Percentiles rank a stretch among this genome's conserved stretches.
phyloP scores from a whole-genome alignment of 2,888 invertebrate species.

The Chrysolina americana region DNA sequence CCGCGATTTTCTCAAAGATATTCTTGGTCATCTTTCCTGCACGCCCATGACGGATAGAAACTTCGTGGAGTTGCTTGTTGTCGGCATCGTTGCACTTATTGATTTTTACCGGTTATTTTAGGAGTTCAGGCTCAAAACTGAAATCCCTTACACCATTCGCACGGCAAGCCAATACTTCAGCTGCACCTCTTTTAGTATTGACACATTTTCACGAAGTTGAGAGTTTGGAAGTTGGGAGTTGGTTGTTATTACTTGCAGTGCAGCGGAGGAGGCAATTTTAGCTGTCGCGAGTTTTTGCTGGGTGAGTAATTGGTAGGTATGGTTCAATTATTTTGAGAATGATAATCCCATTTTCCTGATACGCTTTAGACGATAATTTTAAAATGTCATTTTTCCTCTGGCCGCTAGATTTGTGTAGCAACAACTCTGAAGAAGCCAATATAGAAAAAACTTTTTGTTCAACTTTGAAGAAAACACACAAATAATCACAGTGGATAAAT shows the following conservation, averaged over 20 bases:
- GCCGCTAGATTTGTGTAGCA: too few species aligned
- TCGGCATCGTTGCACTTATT: slow-evolving; percentile 62
- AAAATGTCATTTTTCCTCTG: too few species aligned
- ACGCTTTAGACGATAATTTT: too few species aligned
- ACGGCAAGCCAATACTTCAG: slow-evolving; percentile 42
- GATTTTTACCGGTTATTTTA: slow-evolving; percentile 64
- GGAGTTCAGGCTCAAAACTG: slow-evolving; percentile 59
- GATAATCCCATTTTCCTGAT: too few species aligned
- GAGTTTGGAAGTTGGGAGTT: slow-evolving; percentile 26
- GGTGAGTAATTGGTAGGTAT: neutral
- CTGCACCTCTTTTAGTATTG: slow-evolving; percentile 52
- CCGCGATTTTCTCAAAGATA: neutral
- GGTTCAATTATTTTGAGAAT: too few species aligned
- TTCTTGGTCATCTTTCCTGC: neutral
- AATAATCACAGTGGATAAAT: too few species aligned
- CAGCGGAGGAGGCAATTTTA: neutral
- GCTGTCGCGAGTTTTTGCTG: neutral
- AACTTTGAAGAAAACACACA: too few species aligned
- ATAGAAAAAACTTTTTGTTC: too few species aligned
- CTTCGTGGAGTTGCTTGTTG: slow-evolving; percentile 47
- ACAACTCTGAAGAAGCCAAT: too few species aligned
- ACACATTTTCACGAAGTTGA: slow-evolving; percentile 48
- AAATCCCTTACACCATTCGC: slow-evolving; percentile 43
- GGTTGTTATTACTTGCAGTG: neutral
- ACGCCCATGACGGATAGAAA: slow-evolving; percentile 2